Evolutionary conservation across 2,113 vertebrate species (phyloP), one percentile per base, ranked within the genome.

Genomic region (Gymnarchus niloticus): DNA sequence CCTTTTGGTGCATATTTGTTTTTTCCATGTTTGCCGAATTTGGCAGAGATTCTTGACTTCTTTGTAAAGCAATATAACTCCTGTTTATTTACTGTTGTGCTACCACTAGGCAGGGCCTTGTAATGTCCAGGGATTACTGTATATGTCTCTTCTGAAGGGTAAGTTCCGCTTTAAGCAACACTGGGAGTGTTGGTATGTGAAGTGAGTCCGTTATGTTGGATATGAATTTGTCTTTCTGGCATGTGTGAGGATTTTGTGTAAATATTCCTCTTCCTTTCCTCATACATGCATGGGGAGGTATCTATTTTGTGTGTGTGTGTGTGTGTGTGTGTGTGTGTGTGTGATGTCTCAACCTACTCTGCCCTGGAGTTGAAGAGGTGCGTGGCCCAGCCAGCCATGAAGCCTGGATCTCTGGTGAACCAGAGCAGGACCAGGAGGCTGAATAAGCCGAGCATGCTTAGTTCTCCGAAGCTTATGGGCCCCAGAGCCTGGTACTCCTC

Each of bases 351-450:
- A 46, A 90, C 96, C 93, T 92, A 98, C 97, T 97, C 96, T 1
- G 93, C 92, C 21, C 93, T 92, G 87, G 86, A 83, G 87, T 96
- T 95, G 91, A 98, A 97, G 83, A 96, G 28, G 5, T 84, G 85
- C 0, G 91, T 90, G 2, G 96, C 93, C 98, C 98, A 99, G 87
- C 98, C 98, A 0, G 93, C 93, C 89, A 98, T 88, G 92, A 99
- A 99, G 78, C 97, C 95, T 0, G 97, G 98, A 46, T 97, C 95
- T 37, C 97, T 91, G 9, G 96, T 95, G 93, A 99, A 98, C 98
- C 98, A 99, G 87, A 99, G 93, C 84, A 88, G 19, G 80, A 99
- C 93, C 88, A 99, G 92, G 73, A 98, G 91, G 56, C 91, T 0
- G 89, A 99, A 99, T 84, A 96, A 93, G 0, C 92, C 49, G 81